Conservation (phyloP, 1,140 invertebrate species). For the Scaptomyza montana region DNA sequence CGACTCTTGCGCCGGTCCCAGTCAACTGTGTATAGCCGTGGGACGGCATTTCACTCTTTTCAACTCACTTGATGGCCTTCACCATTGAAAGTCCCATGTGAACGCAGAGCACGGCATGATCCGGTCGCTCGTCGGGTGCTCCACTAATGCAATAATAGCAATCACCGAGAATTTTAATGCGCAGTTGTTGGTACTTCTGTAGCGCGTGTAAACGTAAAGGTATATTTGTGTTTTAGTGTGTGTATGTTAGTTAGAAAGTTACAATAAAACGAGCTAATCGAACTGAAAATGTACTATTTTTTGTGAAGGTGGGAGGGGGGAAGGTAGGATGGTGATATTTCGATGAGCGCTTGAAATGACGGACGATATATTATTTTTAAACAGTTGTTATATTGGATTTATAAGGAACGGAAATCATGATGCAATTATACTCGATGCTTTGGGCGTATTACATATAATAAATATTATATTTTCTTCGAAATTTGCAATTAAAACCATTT, state of each 20-base stretch:
- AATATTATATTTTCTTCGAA: too few relatives aligned
- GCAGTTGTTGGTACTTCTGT: constrained; percentile 95
- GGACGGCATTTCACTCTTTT: constrained; percentile 13
- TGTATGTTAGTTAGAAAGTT: constrained; percentile 8
- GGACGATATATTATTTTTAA: too few relatives aligned
- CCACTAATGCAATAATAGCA: constrained; percentile 98
- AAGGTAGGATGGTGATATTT: neutral
- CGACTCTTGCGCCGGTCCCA: constrained; percentile 15
- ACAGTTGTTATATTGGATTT: too few relatives aligned
- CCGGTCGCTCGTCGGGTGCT: constrained; percentile 92
- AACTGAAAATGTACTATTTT: constrained; percentile 1
- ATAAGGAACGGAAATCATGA: too few relatives aligned
- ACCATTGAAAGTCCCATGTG: constrained; percentile 98
- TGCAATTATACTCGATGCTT: too few relatives aligned
- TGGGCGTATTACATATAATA: too few relatives aligned
- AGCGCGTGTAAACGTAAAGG: neutral
- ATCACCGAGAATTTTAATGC: constrained; percentile 97
- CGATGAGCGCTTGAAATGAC: too few relatives aligned
- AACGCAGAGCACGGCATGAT: constrained; percentile 96
- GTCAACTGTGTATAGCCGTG: neutral
- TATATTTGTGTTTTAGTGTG: neutral
- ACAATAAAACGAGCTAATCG: constrained; percentile 36
- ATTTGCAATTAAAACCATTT: too few relatives aligned
- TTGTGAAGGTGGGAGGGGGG: neutral
- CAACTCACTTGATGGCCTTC: constrained; percentile 95